Conservation (phyloP, 2,113 vertebrate genomes). For the Psettodes erumei region DNA sequence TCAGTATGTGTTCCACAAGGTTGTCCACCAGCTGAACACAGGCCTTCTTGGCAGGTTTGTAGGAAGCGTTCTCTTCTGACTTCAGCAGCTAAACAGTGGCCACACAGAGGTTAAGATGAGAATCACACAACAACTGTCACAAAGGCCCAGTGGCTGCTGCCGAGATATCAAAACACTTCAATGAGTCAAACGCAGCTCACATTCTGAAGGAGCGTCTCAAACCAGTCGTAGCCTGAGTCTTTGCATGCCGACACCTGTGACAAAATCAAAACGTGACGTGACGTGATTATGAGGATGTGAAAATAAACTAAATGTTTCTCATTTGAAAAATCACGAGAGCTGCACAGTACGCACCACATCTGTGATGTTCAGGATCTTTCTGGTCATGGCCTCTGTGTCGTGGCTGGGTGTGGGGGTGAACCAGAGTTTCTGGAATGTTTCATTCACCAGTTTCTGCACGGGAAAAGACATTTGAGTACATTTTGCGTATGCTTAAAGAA, state of each 20-base stretch:
- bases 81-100: conserved; percentile 88
- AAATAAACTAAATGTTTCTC: not conserved
- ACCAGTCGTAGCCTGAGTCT: conserved; percentile 99
- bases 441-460: conserved; percentile 95
- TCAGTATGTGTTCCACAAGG: conserved; percentile 96
- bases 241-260: conserved; percentile 93
- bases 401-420: conserved; percentile 95
- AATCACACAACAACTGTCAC: not conserved
- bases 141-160: not conserved
- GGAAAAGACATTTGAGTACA: not conserved
- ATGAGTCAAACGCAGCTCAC: conserved; percentile 83
- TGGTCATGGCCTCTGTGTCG: conserved; percentile 96
- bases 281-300: not conserved
- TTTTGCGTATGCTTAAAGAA: not conserved
- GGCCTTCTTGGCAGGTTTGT: conserved; percentile 98
- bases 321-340: not conserved
- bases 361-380: conserved; percentile 98
- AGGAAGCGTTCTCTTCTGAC: conserved; percentile 94
- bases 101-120: not conserved
- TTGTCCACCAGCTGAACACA: conserved; percentile 98
- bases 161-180: not conserved
- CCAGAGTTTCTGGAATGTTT: conserved; percentile 99
- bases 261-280: conserved; percentile 2
- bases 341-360: conserved; percentile 89
- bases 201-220: conserved; percentile 98